Percentiles rank a stretch among this genome's conserved stretches.
These are phyloP conservation scores for Girardinus metallicus DNA, from an alignment of 2,797 vertebrate species.

Conservation along the genomic window DNA sequence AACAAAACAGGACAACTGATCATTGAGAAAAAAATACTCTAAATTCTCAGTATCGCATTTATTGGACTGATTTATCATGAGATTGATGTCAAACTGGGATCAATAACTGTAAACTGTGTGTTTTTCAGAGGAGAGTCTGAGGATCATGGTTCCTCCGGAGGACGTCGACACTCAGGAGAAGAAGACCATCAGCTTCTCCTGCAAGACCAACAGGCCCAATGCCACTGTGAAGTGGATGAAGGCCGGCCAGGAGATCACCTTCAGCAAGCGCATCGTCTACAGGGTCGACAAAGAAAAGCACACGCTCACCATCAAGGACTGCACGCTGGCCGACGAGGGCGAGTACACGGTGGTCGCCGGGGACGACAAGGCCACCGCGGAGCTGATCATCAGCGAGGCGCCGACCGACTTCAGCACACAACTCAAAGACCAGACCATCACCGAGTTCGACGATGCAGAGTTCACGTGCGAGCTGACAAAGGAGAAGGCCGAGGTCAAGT, in stretches of 20 bases:
- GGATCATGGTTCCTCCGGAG: conserved; percentile 91
- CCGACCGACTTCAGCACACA: conserved; percentile 91
- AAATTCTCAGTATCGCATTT: background rate
- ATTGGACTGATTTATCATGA: background rate
- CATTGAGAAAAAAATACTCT: background rate
- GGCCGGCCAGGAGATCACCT: conserved; percentile 88
- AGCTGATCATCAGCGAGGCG: conserved; percentile 96
- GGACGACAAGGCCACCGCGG: conserved; percentile 89
- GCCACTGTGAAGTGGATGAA: conserved; percentile 93
- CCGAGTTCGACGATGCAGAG: conserved; percentile 93
- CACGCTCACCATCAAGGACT: conserved; percentile 93
- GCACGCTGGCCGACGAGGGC: conserved; percentile 92
- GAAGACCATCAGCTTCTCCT: conserved; percentile 92
- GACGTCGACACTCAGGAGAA: conserved; percentile 98
- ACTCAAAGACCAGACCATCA: conserved; percentile 95
- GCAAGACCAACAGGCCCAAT: conserved; percentile 93
- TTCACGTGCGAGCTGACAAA: conserved; percentile 94
- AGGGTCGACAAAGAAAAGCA: conserved; percentile 94
- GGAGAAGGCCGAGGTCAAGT: conserved; percentile 94
- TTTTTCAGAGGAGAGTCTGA: conserved; percentile 91
- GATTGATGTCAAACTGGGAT: background rate
- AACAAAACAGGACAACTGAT: background rate
- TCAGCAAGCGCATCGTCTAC: conserved; percentile 88
- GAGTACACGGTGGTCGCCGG: conserved; percentile 92
- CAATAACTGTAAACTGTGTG: conserved; percentile 10